Evolutionary conservation across 1,140 invertebrate genomes (phyloP), one percentile per base, ranked within the genome.

Genomic region (Agraylea sexmaculata): DNA sequence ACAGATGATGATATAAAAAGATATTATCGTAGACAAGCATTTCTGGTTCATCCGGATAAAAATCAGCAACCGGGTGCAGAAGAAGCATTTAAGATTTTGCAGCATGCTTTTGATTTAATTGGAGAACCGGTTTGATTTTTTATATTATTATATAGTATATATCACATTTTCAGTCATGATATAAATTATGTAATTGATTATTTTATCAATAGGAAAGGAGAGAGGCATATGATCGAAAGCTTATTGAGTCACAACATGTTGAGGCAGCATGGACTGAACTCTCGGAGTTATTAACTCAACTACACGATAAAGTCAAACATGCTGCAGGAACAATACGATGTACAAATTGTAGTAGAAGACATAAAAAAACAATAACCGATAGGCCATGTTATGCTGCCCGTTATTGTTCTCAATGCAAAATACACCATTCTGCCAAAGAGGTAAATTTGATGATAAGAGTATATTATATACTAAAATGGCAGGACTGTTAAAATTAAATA

Each of bases 21-120:
- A 52, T 92, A 94, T 70, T 94, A 93, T 57, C 83, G 86, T 53
- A 74, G 81, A 49, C 90, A 94, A 64, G 89, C 89, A 3, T 82
- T 93, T 54, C 69, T 95, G 10, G 89, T 95, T 29, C 90, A 95
- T 73, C 91, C 90, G 1, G 89, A 93, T 57, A 94, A 95, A 68
- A 94, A 94, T 66, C 83, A 81, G 55, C 85, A 90, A 59, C 83
- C 86, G 7, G 89, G 91, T 33, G 88, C 91, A 6, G 90, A 94
- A 58, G 90, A 95, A 66, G 89, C 89, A 18, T 95, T 95, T 59
- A 94, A 94, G 66, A 92, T 93, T 56, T 66, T 94, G 46, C 87
- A 89, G 45, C 83, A 90, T 58, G 89, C 90, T 17, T 94, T 95
- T 66, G 87, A 93, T 59, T 76, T 91, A 51, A 91, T 95, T 52